These are phyloP conservation scores for Silurus meridionalis DNA, from an alignment of 2,113 vertebrate genomes.

Conservation along the genomic window DNA sequence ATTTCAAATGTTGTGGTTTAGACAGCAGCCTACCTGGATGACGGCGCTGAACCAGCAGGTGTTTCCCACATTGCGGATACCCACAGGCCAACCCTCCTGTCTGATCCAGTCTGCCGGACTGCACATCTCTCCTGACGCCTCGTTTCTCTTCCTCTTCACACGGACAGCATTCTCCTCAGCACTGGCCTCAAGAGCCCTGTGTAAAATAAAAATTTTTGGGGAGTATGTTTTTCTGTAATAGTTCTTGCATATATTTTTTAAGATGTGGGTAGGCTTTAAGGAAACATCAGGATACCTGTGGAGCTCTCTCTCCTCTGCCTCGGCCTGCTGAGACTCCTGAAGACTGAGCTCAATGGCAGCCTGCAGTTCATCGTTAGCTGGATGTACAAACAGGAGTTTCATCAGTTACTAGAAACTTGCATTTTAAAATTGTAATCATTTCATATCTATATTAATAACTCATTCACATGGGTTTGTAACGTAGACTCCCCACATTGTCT, in stretches of 20 bases:
- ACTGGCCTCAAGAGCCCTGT: slow-evolving; percentile 75
- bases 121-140: slow-evolving; percentile 80
- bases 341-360: slow-evolving; percentile 72
- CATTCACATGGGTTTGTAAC: background rate
- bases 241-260: background rate
- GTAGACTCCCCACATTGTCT: background rate
- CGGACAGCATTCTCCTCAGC: slow-evolving; percentile 76
- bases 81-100: slow-evolving; percentile 87
- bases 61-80: slow-evolving; percentile 93
- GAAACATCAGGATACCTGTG: slow-evolving; percentile 68
- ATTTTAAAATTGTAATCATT: background rate
- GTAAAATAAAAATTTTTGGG: background rate
- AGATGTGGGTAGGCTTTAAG: background rate
- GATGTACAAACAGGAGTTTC: slow-evolving; percentile 54
- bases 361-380: slow-evolving; percentile 74
- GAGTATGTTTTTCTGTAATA: background rate
- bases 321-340: slow-evolving; percentile 74
- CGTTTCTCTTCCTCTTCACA: slow-evolving; percentile 88
- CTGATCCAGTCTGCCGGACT: slow-evolving; percentile 85
- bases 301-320: slow-evolving; percentile 73
- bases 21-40: slow-evolving; percentile 83
- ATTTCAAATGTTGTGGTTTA: background rate
- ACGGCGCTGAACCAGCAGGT: slow-evolving; percentile 99
- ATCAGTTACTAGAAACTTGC: background rate
- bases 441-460: background rate